A percentile compares a stretch with the other conserved stretches of the same genome.
Conservation (phyloP, 2,113 vertebrate genomes). For the Bubalus kerabau region DNA sequence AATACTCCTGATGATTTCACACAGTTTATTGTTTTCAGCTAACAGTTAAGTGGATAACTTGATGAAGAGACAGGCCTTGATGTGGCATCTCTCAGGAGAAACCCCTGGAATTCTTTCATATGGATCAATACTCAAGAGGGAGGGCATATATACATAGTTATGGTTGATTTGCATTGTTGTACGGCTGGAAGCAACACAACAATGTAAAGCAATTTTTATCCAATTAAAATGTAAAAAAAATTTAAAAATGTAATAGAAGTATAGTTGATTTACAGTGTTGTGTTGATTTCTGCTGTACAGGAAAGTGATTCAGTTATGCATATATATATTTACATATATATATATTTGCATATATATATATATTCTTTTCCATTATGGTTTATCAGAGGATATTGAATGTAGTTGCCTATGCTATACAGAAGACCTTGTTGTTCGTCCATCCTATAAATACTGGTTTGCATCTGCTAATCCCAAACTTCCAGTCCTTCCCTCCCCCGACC, state of each 20-base stretch:
- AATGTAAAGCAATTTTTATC: neutral
- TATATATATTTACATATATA: neutral
- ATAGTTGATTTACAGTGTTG: neutral
- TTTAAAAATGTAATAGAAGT: neutral
- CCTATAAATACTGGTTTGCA: neutral
- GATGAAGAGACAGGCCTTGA: neutral
- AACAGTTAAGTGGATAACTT: neutral
- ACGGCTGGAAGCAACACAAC: neutral
- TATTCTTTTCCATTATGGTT: neutral
- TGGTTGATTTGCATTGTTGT: neutral
- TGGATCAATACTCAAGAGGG: neutral
- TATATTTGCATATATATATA: neutral
- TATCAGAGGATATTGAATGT: neutral
- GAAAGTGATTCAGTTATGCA: neutral
- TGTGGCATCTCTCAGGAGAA: neutral
- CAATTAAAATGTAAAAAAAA: neutral
- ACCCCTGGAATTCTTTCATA: neutral
- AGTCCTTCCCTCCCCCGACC: neutral
- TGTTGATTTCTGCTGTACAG: neutral
- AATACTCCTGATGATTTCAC: neutral
- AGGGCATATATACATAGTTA: neutral
- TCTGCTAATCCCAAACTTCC: neutral
- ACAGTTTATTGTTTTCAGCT: neutral
- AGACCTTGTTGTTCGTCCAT: neutral
- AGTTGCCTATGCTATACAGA: neutral